phyloP scores from a whole-genome alignment of 2,113 vertebrate species.

The Poicephalus meyeri region DNA sequence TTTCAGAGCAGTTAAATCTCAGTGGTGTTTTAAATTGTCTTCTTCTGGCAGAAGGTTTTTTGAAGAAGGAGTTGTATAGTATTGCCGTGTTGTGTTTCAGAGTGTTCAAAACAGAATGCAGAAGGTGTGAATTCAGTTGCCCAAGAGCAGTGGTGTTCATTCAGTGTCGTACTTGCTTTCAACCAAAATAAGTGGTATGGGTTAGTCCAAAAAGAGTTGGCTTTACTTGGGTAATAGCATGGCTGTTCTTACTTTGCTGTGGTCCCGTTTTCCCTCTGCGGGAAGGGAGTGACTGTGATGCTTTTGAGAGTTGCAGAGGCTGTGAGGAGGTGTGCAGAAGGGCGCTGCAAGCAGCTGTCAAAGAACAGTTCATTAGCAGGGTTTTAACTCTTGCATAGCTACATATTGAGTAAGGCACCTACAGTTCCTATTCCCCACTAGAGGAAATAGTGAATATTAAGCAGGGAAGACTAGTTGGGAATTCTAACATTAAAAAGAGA shows the following conservation, averaged over 20 bases:
- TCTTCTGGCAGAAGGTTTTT: not conserved
- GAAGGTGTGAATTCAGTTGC: not conserved
- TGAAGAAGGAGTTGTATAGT: not conserved
- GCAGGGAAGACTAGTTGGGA: not conserved
- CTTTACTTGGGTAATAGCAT: not conserved
- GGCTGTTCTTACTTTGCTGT: not conserved
- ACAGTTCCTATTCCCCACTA: not conserved
- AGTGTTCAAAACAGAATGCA: not conserved
- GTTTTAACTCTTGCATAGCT: not conserved
- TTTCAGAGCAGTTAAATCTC: not conserved
- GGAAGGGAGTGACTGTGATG: not conserved
- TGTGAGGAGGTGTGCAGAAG: not conserved
- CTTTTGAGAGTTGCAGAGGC: not conserved
- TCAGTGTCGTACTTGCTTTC: rapidly evolving
- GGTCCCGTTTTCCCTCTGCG: not conserved
- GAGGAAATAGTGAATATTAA: not conserved
- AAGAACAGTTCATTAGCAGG: not conserved
- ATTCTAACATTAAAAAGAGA: not conserved
- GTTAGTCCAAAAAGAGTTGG: not conserved
- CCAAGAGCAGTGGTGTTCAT: not conserved
- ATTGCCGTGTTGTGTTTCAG: rapidly evolving
- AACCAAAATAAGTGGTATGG: not conserved
- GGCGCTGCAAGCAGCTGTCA: not conserved
- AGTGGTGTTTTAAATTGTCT: not conserved
- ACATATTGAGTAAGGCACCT: not conserved